Percentiles rank a stretch among this genome's conserved stretches.
Conservation (phyloP, 2,797 vertebrate species). For the Nyctalus aviator region DNA sequence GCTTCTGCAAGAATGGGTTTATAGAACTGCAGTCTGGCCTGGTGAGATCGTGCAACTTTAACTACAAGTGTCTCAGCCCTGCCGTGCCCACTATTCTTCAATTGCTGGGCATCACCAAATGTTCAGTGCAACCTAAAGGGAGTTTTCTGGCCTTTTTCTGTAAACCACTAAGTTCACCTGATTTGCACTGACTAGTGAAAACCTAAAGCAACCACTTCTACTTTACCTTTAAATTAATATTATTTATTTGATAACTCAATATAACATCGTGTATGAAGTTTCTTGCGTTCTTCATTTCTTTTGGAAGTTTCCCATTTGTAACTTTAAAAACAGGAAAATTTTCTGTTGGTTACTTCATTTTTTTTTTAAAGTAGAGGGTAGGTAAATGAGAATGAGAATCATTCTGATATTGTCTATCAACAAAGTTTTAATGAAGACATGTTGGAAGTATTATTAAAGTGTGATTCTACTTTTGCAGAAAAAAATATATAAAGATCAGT, state of each 20-base stretch:
- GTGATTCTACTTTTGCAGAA: conserved; percentile 88
- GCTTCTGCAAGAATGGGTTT: background rate
- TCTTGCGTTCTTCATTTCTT: conserved; percentile 66
- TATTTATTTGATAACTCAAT: conserved; percentile 75
- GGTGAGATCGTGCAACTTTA: conserved; percentile 80
- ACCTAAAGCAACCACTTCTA: conserved; percentile 57
- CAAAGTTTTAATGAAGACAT: conserved; percentile 86
- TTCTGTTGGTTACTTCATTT: conserved; percentile 49
- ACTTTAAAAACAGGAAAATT: conserved; percentile 71
- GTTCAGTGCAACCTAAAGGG: conserved; percentile 67
- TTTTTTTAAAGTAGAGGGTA: conserved; percentile 78
- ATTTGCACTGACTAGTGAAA: conserved; percentile 77
- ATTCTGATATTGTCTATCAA: conserved; percentile 75
- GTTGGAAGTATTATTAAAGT: conserved; percentile 81
- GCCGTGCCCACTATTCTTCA: conserved; percentile 71
- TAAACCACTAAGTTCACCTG: conserved; percentile 53
- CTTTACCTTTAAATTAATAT: conserved; percentile 65
- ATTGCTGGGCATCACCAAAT: conserved; percentile 27
- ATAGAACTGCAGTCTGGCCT: conserved; percentile 67
- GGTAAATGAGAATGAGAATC: conserved; percentile 17
- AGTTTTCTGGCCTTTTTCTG: conserved; percentile 62
- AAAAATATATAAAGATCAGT: conserved; percentile 85
- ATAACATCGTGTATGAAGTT: conserved; percentile 75
- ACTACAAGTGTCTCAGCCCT: conserved; percentile 77
- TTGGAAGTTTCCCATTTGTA: conserved; percentile 74